Evolutionary conservation across 2,113 vertebrate species (phyloP), one percentile per base, ranked within the genome.

Genomic region (Limnothrissa miodon): DNA sequence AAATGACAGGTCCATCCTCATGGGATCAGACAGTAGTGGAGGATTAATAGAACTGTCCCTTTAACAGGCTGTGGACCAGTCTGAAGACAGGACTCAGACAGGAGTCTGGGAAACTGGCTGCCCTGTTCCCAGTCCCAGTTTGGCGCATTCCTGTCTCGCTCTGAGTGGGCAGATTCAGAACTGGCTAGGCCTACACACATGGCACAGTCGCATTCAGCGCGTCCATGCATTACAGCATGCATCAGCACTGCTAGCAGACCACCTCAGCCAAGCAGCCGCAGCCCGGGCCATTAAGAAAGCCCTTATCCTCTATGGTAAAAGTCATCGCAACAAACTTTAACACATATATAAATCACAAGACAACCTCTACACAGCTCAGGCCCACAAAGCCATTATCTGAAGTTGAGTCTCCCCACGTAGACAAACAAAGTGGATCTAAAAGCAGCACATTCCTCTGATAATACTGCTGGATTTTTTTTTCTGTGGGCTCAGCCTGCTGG

Each of bases 141-240:
- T 82, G 2, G 46, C 13, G 85, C 90, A 91, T 92, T 91, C 90
- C 91, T 85, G 86, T 86, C 90, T 90, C 88, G 90, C 90, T 84
- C 88, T 86, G 62, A 85, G 88, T 82, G 86, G 85, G 74, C 79
- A n/a, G 79, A 15, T 70, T 51, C 45, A 70, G 53, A 25, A 15
- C 25, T 25, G 78, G 45, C 78, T 39, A 10, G 66, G 66, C 33
- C 66, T 74, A 74, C 66, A 74, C 66, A 74, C 66, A 74, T 39
- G 29, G 66, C 3, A 10, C 29, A 29, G 25, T 36, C 29, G 36
- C 10, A 74, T 9, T 36, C 66, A 48, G 46, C 29, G 36, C 29
- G 33, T 36, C 36, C 66, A 74, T 33, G 66, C 66, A 74, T 66
- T 66, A 66, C 59, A 66, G 59, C 13, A 74, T 36, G 66, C 66